Evolutionary conservation across 2,888 invertebrate genomes (phyloP), one percentile per base, ranked within the genome.

Genomic region (Stenodema calcarata): DNA sequence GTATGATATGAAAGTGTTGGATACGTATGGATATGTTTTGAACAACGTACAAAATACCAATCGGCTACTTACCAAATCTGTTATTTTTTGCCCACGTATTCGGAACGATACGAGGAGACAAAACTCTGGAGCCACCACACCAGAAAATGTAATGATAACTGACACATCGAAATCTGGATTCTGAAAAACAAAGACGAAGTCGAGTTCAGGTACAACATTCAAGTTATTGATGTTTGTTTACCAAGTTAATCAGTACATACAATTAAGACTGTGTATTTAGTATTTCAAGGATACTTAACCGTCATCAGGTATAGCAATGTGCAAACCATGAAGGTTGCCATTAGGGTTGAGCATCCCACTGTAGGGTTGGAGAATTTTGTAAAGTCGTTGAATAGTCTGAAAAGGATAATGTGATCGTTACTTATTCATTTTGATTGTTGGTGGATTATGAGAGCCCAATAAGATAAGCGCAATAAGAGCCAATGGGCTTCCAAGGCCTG

Each of bases 321-420:
- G 54, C 80, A 80, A 16, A 80, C 27, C 80, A 80, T 80, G 16
- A 80, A 30, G 12, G 80, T 80, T n/a, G 44, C n/a, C 27, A 54
- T 18, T 28, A 80, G n/a, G 16, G 80, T 35, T 28, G 80, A n/a
- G n/a, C 12, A 47, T 50, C 80, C 80, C 14, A 80, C 27, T n/a
- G 23, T 54, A 14, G 50, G 23, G 28, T 50, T 35, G 14, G 9
- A 30, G 30, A 80, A 80, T 27, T 23, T n/a, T 0, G 80, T 54
- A 28, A 80, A 80, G 11, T 80, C 3, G 18, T 80, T 50, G 35
- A 80, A 80, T 9, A 80, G 30, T 28, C 80, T 80, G 80, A 30
- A 80, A 80, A 23, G 23, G 4, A 35, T 4, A 35, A 35, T 7
- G 7, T 35, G 35, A 7, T 50, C 4, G n/a, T 50, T 16, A 14